phyloP scores from a whole-genome alignment of 1,140 invertebrate species.

The Euwallacea fornicatus region DNA sequence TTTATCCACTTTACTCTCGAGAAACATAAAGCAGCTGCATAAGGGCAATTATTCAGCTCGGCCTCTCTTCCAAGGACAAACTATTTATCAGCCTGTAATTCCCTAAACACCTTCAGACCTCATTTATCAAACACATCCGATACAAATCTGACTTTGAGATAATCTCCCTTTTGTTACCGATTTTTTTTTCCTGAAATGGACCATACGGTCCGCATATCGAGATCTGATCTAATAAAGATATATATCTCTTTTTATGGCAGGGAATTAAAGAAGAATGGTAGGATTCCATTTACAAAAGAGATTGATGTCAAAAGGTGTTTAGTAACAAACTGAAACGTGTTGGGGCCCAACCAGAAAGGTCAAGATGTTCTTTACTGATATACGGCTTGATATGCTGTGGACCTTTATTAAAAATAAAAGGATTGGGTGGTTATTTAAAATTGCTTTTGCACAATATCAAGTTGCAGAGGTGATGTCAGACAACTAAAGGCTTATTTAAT shows the following conservation, averaged over 20 bases:
- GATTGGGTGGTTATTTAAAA: too few species aligned
- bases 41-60: too few species aligned
- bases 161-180: conserved; percentile 26
- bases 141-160: conserved; percentile 31
- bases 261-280: conserved; percentile 27
- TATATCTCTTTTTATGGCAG: conserved; percentile 27
- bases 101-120: conserved; percentile 23
- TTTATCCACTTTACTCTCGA: too few species aligned
- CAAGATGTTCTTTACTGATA: conserved; percentile 15
- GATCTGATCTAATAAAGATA: conserved; percentile 33
- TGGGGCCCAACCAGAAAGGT: conserved; percentile 17
- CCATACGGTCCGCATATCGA: conserved; percentile 27
- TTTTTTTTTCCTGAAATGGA: conserved; percentile 21
- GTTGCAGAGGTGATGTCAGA: too few species aligned
- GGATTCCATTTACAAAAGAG: conserved; percentile 26
- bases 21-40: too few species aligned
- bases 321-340: conserved; percentile 28
- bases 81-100: conserved; percentile 3
- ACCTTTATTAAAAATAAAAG: too few species aligned
- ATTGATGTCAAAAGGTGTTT: conserved; percentile 35
- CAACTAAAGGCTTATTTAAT: too few species aligned
- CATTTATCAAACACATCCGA: conserved; percentile 23
- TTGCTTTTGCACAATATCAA: too few species aligned
- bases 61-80: conserved; percentile 1
- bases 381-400: background rate